Evolutionary conservation across 2,797 vertebrate genomes (phyloP), one percentile per base, ranked within the genome.

Genomic region (Hybognathus amarus): DNA sequence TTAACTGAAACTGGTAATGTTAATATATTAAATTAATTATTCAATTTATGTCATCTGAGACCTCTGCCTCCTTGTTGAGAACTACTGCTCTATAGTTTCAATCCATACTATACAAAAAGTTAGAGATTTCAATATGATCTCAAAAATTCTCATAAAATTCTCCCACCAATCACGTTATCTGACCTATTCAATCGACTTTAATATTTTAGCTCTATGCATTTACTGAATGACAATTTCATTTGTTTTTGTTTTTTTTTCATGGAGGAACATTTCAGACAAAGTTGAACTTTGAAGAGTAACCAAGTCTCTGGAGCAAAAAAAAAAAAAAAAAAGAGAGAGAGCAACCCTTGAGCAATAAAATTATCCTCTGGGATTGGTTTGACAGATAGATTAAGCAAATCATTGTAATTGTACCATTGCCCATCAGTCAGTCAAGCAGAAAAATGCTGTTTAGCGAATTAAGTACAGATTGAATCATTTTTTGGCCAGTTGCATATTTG

Each of bases 351-450:
- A 66, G 61, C 42, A 15, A 54, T 74, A 67, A 27, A 82, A 38
- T 47, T 7, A 70, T 66, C 15, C 33, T 87, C 77, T 80, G 15
- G 90, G 91, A 93, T 94, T 89, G 76, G 83, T 87, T 89, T 94
- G 92, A 93, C 93, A 89, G 92, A 93, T 91, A 91, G 91, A 93
- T 87, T 89, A 86, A 85, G 89, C 90, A 92, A 93, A 93, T 94
- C 91, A 91, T 93, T 94, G 92, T 95, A 95, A 95, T 94, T 94
- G 92, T 91, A 91, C 91, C 91, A 93, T 94, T 93, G 92, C 90
- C 90, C 83, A 86, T 92, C 90, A 90, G 90, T 91, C 92, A 92
- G 89, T 92, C 91, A 86, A 85, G 92, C 90, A 84, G 87, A 92
- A 93, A 92, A 91, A 88, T 89, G 90, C 89, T 50, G 42, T 67